Conservation (phyloP, 1,140 invertebrate genomes). For the Magallana gigas region DNA sequence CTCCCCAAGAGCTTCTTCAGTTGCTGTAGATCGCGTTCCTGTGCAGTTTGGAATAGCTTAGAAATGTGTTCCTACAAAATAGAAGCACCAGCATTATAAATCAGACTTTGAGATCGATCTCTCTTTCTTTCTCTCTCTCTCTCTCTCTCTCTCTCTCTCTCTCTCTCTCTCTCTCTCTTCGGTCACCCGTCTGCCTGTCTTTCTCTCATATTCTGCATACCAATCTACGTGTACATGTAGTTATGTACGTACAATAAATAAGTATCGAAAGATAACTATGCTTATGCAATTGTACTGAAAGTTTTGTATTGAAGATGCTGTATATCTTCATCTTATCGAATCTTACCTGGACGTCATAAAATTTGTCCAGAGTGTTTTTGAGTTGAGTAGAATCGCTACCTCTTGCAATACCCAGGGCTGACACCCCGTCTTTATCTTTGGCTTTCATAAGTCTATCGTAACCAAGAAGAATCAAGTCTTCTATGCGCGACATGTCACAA, state of each 20-base stretch:
- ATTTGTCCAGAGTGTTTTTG: constrained; percentile 36
- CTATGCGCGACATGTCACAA: constrained; percentile 45
- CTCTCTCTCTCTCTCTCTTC: too few species aligned
- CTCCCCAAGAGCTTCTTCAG: constrained; percentile 44
- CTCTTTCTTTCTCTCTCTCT: too few species aligned
- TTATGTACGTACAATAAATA: too few species aligned
- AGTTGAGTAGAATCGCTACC: constrained; percentile 33
- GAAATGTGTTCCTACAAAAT: constrained; percentile 47
- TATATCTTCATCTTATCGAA: neutral
- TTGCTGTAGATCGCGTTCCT: constrained; percentile 43
- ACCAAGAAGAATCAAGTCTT: constrained; percentile 45
- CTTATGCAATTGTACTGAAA: too few species aligned
- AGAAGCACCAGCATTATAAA: too few species aligned
- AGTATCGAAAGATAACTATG: too few species aligned
- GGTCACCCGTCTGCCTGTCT: too few species aligned
- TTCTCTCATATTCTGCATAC: too few species aligned
- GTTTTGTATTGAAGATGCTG: too few species aligned
- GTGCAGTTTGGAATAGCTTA: constrained; percentile 41
- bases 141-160: too few species aligned
- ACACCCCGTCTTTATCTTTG: constrained; percentile 22
- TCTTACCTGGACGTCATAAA: constrained; percentile 20
- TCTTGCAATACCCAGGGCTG: constrained; percentile 39
- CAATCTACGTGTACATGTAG: too few species aligned
- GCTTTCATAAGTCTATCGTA: constrained; percentile 55
- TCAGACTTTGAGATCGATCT: too few species aligned